A percentile compares a stretch with the other conserved stretches of the same genome.
phyloP scores from a whole-genome alignment of 2,797 vertebrate genomes.

The Erethizon dorsatum region DNA sequence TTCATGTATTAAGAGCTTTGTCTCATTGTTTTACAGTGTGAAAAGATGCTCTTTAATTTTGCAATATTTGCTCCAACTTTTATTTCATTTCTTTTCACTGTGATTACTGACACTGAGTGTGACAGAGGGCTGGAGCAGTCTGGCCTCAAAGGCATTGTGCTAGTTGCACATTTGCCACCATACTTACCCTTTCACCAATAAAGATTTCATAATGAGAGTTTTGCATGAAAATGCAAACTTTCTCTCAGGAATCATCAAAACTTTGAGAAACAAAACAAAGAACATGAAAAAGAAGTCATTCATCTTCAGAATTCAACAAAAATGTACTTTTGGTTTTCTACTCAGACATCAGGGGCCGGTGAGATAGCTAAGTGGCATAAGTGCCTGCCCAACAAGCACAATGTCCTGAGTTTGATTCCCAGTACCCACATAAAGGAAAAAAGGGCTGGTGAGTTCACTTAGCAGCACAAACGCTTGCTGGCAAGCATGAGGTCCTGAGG shows the following conservation, averaged over 20 bases:
- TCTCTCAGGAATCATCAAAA: background rate
- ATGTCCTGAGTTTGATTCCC: too few species aligned
- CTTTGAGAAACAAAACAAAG: background rate
- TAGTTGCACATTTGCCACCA: background rate
- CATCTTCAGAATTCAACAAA: background rate
- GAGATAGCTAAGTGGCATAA: too few species aligned
- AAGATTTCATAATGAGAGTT: background rate
- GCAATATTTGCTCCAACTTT: background rate
- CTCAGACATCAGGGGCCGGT: background rate
- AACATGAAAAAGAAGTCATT: background rate
- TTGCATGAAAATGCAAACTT: background rate
- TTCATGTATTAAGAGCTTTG: background rate
- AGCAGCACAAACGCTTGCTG: too few species aligned
- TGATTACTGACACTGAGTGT: background rate
- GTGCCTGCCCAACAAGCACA: too few species aligned
- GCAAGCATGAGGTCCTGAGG: too few species aligned
- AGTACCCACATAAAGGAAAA: too few species aligned
- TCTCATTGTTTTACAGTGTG: background rate
- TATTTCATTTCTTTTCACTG: background rate
- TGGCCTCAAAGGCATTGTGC: fast-evolving
- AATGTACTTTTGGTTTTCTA: background rate
- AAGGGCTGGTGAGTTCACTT: too few species aligned
- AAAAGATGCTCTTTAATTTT: background rate
- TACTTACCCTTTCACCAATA: background rate
- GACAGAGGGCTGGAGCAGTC: background rate